A percentile compares a stretch with the other conserved stretches of the same genome.
phyloP scores from a whole-genome alignment of 2,113 vertebrate species.

The Dendrocopos noguchii region DNA sequence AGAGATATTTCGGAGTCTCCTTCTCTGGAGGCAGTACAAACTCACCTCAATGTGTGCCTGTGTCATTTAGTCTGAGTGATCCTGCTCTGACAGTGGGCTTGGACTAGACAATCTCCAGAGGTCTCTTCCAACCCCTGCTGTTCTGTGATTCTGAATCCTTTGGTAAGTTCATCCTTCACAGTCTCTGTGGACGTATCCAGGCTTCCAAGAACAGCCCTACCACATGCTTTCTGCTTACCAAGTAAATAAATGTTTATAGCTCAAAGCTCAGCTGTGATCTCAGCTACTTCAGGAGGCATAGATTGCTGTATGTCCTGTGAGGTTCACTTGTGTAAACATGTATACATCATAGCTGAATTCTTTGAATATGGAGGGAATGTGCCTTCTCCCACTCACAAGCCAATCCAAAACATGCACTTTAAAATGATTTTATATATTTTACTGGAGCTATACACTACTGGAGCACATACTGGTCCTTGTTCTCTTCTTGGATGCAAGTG shows the following conservation, averaged over 20 bases:
- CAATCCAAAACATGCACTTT: fast-evolving
- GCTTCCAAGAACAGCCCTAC: background rate
- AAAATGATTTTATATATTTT: background rate
- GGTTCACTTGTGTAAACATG: background rate
- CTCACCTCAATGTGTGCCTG: no score
- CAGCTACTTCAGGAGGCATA: fast-evolving
- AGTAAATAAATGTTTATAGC: background rate
- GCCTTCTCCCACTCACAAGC: background rate
- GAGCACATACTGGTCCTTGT: fast-evolving
- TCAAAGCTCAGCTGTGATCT: background rate
- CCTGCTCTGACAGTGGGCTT: no score
- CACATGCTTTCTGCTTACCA: background rate
- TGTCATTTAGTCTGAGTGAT: no score
- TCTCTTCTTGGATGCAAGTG: background rate
- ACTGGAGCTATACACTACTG: no score
- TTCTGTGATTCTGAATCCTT: no score
- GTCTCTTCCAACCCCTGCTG: no score
- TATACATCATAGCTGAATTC: background rate
- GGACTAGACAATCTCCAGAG: no score
- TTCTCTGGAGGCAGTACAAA: no score
- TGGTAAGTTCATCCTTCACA: fast-evolving
- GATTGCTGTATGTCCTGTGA: background rate
- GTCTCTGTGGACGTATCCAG: fast-evolving
- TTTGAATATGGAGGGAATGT: fast-evolving
- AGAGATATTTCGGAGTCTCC: no score